phyloP scores from a whole-genome alignment of 2,888 invertebrate species.

The Alcis repandata region DNA sequence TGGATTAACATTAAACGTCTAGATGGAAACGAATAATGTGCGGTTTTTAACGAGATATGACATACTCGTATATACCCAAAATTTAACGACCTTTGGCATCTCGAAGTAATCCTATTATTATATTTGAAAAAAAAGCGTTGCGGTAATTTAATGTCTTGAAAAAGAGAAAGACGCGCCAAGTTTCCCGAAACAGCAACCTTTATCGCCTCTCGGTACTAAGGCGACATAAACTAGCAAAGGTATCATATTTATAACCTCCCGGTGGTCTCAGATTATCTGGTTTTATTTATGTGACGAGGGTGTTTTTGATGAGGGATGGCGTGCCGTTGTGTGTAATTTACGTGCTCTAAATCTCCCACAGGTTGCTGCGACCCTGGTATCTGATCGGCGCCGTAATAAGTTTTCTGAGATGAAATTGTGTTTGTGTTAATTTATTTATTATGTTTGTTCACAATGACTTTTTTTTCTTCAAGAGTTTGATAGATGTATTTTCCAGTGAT shows the following conservation, averaged over 20 bases:
- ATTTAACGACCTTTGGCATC: neutral
- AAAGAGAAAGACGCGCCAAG: conserved; percentile 2
- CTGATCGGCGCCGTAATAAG: conserved; percentile 55
- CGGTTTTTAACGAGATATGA: too few species aligned
- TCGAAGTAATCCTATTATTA: too few species aligned
- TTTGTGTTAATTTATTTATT: conserved; percentile 34
- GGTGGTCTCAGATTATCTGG: conserved; percentile 61
- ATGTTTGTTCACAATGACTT: neutral
- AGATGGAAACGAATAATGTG: too few species aligned
- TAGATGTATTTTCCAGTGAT: too few species aligned
- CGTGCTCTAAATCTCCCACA: conserved; percentile 59
- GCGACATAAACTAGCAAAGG: conserved; percentile 56
- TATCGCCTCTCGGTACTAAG: conserved; percentile 54
- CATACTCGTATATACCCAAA: too few species aligned
- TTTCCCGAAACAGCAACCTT: conserved; percentile 44
- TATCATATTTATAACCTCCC: conserved; percentile 61
- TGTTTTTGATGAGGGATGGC: conserved; percentile 69
- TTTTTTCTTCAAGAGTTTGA: neutral
- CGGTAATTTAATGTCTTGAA: neutral
- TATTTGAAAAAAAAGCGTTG: too few species aligned
- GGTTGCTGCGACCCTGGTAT: conserved; percentile 61
- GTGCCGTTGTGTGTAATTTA: conserved; percentile 67
- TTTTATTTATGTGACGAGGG: conserved; percentile 74
- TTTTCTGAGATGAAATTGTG: conserved; percentile 40
- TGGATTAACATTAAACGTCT: too few species aligned